Percentiles rank a stretch among this genome's conserved stretches.
Evolutionary conservation across 2,888 invertebrate species (phyloP).

Genomic region (Craniophora ligustri): DNA sequence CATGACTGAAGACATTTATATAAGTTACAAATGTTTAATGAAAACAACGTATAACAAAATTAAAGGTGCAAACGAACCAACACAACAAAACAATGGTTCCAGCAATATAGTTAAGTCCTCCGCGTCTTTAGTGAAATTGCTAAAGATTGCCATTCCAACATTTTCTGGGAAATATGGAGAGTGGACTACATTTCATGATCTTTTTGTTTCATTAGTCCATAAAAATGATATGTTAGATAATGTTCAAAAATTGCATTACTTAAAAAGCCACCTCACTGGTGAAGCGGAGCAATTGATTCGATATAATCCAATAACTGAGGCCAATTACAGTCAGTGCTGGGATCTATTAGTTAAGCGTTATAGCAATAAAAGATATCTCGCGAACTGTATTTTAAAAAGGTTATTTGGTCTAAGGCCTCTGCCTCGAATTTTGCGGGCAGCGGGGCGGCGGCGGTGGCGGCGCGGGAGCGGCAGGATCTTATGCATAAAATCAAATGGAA

Average conservation of each 20-base stretch:
- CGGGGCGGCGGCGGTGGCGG: no score
- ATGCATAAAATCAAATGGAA: no score
- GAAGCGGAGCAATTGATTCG: constrained; percentile 42
- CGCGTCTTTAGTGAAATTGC: not conserved
- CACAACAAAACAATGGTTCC: not conserved
- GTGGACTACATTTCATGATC: constrained; percentile 3
- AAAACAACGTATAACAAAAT: constrained; percentile 5
- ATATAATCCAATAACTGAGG: no score
- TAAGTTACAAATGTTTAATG: not conserved
- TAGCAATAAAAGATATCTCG: constrained; percentile 45
- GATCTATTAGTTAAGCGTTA: constrained; percentile 38
- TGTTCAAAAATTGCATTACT: not conserved
- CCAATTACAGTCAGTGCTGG: constrained; percentile 47
- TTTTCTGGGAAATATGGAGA: constrained; percentile 12
- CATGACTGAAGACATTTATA: constrained; percentile 5
- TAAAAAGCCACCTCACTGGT: constrained; percentile 1
- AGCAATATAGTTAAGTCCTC: not conserved
- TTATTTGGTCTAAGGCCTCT: no score
- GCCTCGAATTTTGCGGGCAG: no score
- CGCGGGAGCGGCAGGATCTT: no score
- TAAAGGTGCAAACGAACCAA: constrained; percentile 5
- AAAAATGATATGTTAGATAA: not conserved
- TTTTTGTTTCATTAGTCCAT: not conserved
- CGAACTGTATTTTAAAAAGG: constrained; percentile 42
- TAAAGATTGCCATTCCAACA: constrained; percentile 1